Percentiles rank a stretch among this genome's conserved stretches.
These are phyloP conservation scores for Sphaeramia orbicularis DNA, from an alignment of 2,797 vertebrate species.

Conservation along the genomic window DNA sequence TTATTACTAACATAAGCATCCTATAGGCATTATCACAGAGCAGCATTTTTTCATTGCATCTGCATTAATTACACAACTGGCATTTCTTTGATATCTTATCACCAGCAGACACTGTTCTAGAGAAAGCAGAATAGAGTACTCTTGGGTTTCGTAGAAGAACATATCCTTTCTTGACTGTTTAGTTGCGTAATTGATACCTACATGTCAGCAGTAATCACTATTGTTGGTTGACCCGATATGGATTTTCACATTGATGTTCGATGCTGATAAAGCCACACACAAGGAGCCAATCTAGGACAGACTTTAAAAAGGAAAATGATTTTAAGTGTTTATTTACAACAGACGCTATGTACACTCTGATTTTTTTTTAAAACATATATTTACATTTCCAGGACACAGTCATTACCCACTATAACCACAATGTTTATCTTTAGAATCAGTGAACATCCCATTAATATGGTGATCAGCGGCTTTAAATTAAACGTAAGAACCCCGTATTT, in stretches of 20 bases:
- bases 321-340: slow-evolving; percentile 81
- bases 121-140: neutral
- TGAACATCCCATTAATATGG: slow-evolving; percentile 25
- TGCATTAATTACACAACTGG: neutral
- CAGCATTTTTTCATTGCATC: neutral
- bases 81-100: neutral
- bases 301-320: slow-evolving; percentile 24
- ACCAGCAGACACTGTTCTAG: neutral
- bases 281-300: slow-evolving; percentile 41
- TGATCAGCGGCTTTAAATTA: slow-evolving; percentile 58
- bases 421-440: slow-evolving; percentile 38
- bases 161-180: slow-evolving; percentile 1
- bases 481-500: slow-evolving; percentile 50
- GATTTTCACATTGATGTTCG: slow-evolving; percentile 43
- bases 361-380: slow-evolving; percentile 62
- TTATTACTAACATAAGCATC: neutral
- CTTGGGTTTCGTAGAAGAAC: neutral
- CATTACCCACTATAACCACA: slow-evolving; percentile 47
- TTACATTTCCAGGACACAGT: slow-evolving; percentile 61
- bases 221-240: slow-evolving; percentile 43
- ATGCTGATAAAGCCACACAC: slow-evolving; percentile 38
- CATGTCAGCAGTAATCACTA: slow-evolving; percentile 30
- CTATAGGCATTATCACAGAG: neutral
- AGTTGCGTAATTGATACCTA: slow-evolving; percentile 27
- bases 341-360: slow-evolving; percentile 56